Base-by-base conservation (phyloP, 2,888 invertebrate species). In the Macrosoma leucophasiata region DNA sequence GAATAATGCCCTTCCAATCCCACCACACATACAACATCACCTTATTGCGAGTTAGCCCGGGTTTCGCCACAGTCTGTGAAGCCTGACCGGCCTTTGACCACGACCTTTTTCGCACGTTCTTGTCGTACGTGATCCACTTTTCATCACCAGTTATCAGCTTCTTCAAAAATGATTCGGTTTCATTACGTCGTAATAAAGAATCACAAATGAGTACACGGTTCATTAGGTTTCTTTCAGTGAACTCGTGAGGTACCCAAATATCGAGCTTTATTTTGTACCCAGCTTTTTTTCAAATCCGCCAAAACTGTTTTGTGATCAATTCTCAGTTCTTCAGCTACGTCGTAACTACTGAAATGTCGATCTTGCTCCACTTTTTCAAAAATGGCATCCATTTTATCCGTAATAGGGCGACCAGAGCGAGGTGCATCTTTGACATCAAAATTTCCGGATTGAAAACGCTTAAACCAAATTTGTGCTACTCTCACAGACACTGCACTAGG, bases 1-100 rank as follows among this genome's bases (percentile, higher is more conserved):
- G 34, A 36, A 41, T 14, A 29, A 49, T 46, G 22, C 43, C 40
- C 28, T 39, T 43, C 33, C 37, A 34, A 48, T 47, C 34, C 43
- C 42, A 45, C 36, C 45, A 45, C 30, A 46, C 23, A n/a, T n/a
- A 28, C 34, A 41, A 39, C 36, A 34, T 36, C 40, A 23, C 29
- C 38, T 43, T 48, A 29, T 30, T 34, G 35, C 18, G 43, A n/a
- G 36, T 33, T 42, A 41, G 24, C 28, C 39, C 42, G 36, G 36
- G 29, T 37, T 43, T 44, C 48, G 46, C 18, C n/a, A n/a, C n/a
- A n/a, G n/a, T n/a, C n/a, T n/a, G n/a, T 20, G 34, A 29, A 29
- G 50, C 40, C 7, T 40, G 48, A 25, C 31, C 41, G 29, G 17
- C 25, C 33, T 47, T 41, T 24, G 41, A 41, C 40, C 36, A 49